Conservation (phyloP, 2,888 invertebrate genomes). For the Holacanthella duospinosa region DNA sequence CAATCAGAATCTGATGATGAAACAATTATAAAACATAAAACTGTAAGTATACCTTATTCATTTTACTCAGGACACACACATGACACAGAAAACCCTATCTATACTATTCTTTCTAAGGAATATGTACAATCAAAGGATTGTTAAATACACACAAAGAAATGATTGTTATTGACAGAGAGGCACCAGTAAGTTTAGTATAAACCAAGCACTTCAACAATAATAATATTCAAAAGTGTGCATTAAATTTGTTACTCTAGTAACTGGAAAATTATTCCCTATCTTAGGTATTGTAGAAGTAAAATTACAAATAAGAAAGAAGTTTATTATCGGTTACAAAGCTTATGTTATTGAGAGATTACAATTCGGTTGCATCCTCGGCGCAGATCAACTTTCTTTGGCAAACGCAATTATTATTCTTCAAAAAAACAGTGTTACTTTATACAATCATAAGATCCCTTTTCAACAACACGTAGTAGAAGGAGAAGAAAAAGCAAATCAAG, state of each 20-base stretch:
- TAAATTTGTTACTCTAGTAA: neutral
- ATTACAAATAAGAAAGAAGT: neutral
- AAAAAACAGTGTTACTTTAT: neutral
- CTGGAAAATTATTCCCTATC: neutral
- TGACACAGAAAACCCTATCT: too few relatives aligned
- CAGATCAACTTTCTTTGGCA: neutral
- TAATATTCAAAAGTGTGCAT: neutral
- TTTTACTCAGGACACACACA: too few relatives aligned
- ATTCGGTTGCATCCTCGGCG: constrained; percentile 1
- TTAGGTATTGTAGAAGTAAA: neutral
- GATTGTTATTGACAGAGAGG: neutral
- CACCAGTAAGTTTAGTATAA: neutral
- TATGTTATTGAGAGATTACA: neutral
- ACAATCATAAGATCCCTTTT: neutral
- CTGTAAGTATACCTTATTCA: too few relatives aligned
- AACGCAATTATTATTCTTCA: neutral
- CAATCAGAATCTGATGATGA: too few relatives aligned
- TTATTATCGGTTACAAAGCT: neutral
- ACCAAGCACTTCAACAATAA: neutral
- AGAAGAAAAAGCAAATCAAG: neutral
- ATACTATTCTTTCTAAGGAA: neutral
- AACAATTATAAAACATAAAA: too few relatives aligned
- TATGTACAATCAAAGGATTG: neutral
- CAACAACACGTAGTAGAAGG: neutral
- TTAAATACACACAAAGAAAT: neutral